These are phyloP conservation scores for Pristis pectinata DNA, from an alignment of 2,797 vertebrate genomes.

Conservation along the genomic window DNA sequence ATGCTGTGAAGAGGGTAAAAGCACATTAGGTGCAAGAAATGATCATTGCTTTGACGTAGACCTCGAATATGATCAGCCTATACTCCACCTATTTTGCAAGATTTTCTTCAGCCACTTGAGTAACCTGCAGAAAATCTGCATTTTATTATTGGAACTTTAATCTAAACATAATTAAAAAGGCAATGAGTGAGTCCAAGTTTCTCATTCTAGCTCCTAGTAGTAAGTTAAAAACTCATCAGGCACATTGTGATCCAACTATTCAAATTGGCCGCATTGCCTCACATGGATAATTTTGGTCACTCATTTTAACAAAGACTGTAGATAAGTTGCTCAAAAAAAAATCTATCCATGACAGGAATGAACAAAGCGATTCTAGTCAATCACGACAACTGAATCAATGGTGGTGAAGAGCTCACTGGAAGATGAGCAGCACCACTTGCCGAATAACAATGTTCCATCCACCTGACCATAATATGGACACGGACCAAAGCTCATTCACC, in stretches of 20 bases:
- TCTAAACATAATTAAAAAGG: background rate
- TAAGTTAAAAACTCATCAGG: background rate
- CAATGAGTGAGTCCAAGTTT: background rate
- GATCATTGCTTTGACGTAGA: background rate
- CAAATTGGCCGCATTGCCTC: background rate
- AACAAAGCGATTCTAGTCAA: background rate
- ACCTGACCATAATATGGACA: background rate
- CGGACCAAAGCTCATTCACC: background rate
- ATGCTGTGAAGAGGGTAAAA: constrained; percentile 61
- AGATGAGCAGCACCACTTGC: too few relatives aligned
- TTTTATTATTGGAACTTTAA: background rate
- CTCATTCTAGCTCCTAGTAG: too few relatives aligned
- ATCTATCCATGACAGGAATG: background rate
- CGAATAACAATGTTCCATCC: background rate
- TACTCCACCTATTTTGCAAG: background rate
- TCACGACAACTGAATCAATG: background rate
- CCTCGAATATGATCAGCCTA: too few relatives aligned
- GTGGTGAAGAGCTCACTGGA: background rate
- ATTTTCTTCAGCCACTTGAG: background rate
- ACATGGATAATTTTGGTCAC: background rate
- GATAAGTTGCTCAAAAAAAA: background rate
- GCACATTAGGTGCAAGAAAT: background rate
- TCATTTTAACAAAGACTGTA: background rate
- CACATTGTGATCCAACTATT: background rate
- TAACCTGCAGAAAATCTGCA: background rate